Evolutionary conservation across 2,888 invertebrate species (phyloP), one percentile per base, ranked within the genome.

Genomic region (Merodon equestris): DNA sequence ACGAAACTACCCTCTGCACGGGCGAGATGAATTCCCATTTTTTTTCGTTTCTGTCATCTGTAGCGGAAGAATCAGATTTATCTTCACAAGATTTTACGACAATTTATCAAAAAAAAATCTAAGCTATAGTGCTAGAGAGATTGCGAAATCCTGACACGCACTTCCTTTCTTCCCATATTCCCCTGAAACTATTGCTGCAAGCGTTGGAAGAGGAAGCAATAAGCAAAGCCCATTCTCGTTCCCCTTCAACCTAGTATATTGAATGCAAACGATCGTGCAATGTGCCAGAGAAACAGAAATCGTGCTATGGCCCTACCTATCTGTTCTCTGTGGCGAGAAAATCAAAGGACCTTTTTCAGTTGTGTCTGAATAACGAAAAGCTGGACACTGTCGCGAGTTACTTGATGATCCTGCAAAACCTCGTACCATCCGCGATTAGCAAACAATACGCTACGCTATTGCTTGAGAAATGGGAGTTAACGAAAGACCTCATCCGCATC

Each of bases 231-330:
- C 0, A 97, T 99, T 84, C 99, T 99, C 34, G 99, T 99, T 90
- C 98, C 99, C 0, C 94, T 99, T 85, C 90, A 99, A 82, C 99
- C 99, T 0, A 96, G 98, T 84, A 95, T 99, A 12, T 94, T 99
- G 12, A 98, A 91, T 97, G 82, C 92, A 92, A 91, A 98, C 99
- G 0, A 96, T 99, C 60, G 99, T 98, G 0, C 98, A 99, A 87
- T 99, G 99, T 89, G 99, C 99, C 0, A 92, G 99, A 71, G 99
- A 99, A 90, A 99, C 99, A 1, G 99, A 99, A 91, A 96, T 99
- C 83, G 99, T 99, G 0, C 91, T 99, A n/a, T 99, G 99, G 99
- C 97, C 97, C 36, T 97, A 98, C 88, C 90, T n/a, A n/a, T n/a
- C n/a, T 99, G 36, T 99, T 99, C 90, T 95, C 97, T 1, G 97